phyloP scores from a whole-genome alignment of 2,113 vertebrate species.

The Tetrao urogallus region DNA sequence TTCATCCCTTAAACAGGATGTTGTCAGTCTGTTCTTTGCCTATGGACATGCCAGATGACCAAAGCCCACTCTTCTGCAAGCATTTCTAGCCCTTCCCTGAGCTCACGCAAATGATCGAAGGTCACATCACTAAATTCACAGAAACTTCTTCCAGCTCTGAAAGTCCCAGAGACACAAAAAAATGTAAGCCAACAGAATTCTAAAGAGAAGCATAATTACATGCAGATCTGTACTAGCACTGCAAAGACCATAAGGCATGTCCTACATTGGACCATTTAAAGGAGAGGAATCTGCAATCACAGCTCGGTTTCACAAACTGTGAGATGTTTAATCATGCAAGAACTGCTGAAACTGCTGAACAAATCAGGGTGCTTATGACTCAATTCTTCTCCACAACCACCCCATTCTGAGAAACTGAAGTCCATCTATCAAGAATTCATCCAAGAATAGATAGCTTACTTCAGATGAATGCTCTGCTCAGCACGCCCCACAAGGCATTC shows the following conservation, averaged over 20 bases:
- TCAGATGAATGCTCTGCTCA: not conserved
- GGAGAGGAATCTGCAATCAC: not conserved
- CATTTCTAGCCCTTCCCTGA: not conserved
- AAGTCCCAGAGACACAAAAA: not conserved
- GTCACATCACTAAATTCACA: not conserved
- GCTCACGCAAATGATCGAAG: not conserved
- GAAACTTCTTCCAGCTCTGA: not conserved
- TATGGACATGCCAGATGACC: not conserved
- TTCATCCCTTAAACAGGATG: not conserved
- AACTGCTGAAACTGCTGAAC: not conserved
- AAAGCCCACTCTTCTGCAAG: not conserved
- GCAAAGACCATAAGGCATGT: not conserved
- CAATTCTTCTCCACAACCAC: not conserved
- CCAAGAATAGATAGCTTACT: not conserved
- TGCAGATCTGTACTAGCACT: not conserved
- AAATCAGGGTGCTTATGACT: not conserved
- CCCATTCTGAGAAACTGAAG: not conserved
- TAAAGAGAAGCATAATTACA: not conserved
- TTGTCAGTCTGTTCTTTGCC: not conserved
- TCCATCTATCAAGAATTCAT: not conserved
- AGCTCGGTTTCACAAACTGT: not conserved
- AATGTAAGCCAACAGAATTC: not conserved
- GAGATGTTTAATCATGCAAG: not conserved
- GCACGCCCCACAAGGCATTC: not conserved
- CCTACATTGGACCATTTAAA: not conserved